Conservation (phyloP, 2,113 vertebrate genomes). For the Tychaedon coryphoeus region DNA sequence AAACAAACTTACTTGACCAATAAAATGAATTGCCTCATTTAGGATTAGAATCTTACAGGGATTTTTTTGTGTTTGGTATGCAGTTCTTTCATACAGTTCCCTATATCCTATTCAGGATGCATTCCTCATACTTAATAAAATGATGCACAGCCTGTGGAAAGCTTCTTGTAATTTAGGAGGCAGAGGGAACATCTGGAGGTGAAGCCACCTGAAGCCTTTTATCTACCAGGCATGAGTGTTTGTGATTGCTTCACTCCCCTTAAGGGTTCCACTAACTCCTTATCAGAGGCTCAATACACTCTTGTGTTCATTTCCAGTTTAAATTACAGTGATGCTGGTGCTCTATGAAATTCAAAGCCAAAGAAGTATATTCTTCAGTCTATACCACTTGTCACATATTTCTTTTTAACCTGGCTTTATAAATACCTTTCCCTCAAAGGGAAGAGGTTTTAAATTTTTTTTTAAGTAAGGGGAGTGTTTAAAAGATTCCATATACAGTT, state of each 20-base stretch:
- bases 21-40: neutral
- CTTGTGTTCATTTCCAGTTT: neutral
- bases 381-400: neutral
- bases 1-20: neutral
- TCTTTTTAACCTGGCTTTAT: conserved; percentile 10
- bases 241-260: neutral
- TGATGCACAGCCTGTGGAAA: neutral
- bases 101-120: neutral
- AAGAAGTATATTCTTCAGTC: neutral
- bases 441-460: neutral
- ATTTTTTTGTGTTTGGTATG: neutral
- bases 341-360: conserved; percentile 13
- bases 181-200: neutral
- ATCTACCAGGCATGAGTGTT: neutral
- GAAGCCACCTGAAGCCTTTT: neutral
- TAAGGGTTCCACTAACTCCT: neutral
- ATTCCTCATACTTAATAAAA: neutral
- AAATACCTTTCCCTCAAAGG: neutral
- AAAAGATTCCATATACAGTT: conserved; percentile 40
- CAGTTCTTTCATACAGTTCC: neutral
- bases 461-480: conserved; percentile 26
- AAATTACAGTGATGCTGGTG: neutral
- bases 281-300: neutral
- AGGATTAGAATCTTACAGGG: neutral
- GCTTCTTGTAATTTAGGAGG: neutral